phyloP scores from a whole-genome alignment of 2,888 invertebrate genomes.

The Cenopis cana region DNA sequence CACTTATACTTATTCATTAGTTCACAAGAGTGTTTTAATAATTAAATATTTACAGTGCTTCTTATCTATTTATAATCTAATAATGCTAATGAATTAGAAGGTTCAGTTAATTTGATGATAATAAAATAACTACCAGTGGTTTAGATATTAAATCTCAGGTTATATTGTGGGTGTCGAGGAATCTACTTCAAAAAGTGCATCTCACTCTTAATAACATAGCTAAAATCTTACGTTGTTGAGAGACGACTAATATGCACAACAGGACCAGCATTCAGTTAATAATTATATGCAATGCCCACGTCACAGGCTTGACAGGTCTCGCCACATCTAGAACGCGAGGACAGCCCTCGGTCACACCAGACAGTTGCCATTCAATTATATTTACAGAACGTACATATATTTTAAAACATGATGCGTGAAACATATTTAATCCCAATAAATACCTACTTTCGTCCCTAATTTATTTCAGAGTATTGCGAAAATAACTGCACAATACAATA shows the following conservation, averaged over 20 bases:
- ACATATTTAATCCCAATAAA: no score
- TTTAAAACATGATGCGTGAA: no score
- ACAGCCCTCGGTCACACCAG: constrained; percentile 5
- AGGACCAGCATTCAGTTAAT: constrained; percentile 19
- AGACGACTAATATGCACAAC: constrained; percentile 12
- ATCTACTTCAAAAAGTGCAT: constrained; percentile 22
- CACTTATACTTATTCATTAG: constrained; percentile 9
- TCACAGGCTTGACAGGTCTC: constrained; percentile 69
- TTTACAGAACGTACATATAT: no score
- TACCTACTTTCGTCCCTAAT: no score
- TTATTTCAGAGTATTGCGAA: no score
- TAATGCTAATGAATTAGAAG: not conserved
- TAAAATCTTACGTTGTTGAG: constrained; percentile 31
- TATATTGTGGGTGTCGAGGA: not conserved
- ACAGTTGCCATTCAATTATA: not conserved
- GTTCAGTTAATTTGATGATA: constrained; percentile 3
- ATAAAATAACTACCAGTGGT: not conserved
- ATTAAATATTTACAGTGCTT: constrained; percentile 35
- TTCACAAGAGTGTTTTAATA: constrained; percentile 23
- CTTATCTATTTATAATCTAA: not conserved
- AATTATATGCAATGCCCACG: constrained; percentile 55
- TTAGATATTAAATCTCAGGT: not conserved
- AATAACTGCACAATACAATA: not conserved
- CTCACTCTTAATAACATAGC: constrained; percentile 8
- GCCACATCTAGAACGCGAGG: constrained; percentile 63